Base-by-base conservation (phyloP, 2,888 invertebrate species). In the Nomada ferruginata region DNA sequence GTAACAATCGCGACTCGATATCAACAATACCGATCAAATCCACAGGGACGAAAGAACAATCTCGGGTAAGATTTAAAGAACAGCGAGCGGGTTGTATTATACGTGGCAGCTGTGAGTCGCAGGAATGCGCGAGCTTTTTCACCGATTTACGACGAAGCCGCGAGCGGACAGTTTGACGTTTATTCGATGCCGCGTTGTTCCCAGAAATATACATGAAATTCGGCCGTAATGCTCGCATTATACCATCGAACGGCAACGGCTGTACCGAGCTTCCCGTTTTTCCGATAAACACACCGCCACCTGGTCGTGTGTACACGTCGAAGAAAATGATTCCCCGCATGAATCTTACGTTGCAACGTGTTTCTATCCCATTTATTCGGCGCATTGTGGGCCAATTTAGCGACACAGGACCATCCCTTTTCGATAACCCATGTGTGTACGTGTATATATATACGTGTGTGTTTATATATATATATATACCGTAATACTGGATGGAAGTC, bases 361-460 rank as follows among this genome's bases (percentile, higher is more conserved):
- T 80, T 87, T 87, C 85, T 83, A 64, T 85, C 74, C 82, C 87
- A 85, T 87, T 87, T 87, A 84, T 79, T 82, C 81, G 75, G 66
- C 65, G 77, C 83, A 73, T 66, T 65, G 87, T 74, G 50, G 72
- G 42, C 71, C 83, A 83, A 87, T 87, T 87, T 82, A 87, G 74
- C 53, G 76, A 64, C 73, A 55, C 42, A 9, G 36, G 29, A 50
- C 53, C 71, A 15, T 68, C 9, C 63, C 66, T 55, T 55, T 63
- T 20, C 20, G 36, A 36, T 36, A 36, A 36, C 7, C 36, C 50
- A 20, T 2, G 15, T 60, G 15, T 3, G 47, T n/a, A 3, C 2
- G 63, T 20, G 29, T 3, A n/a, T 26, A 18, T 55, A 9, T 23
- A 42, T n/a, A 23, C 23, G 20, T 18, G 11, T 29, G 10, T n/a